Conservation (phyloP, 1,140 invertebrate genomes). For the Solen grandis region DNA sequence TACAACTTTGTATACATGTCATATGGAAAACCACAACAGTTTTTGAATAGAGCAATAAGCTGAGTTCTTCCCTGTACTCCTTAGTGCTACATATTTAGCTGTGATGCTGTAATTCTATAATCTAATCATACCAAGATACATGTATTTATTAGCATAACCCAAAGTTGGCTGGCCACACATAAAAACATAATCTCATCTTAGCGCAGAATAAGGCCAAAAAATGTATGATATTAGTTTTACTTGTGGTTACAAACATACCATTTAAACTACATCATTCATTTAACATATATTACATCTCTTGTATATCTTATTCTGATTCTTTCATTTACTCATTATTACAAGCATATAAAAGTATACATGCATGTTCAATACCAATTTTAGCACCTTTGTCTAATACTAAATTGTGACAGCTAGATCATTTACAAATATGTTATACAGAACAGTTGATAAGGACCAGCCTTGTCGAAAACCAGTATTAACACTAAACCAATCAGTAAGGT, state of each 20-base stretch:
- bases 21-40: no score
- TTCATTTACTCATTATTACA: slow-evolving; percentile 36
- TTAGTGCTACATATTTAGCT: background rate
- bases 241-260: no score
- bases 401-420: slow-evolving; percentile 32
- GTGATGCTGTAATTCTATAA: background rate
- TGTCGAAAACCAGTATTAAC: background rate
- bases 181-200: no score
- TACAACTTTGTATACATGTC: background rate
- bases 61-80: background rate
- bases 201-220: no score
- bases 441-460: slow-evolving; percentile 4
- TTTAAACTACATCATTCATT: background rate
- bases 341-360: slow-evolving; percentile 44
- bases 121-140: background rate
- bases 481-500: slow-evolving; percentile 12
- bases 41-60: slow-evolving; percentile 5
- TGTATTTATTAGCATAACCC: background rate
- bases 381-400: slow-evolving; percentile 10
- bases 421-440: slow-evolving; percentile 29
- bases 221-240: no score
- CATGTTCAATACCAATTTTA: background rate
- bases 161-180: background rate
- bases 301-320: slow-evolving; percentile 30
- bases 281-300: slow-evolving; percentile 1